These are phyloP conservation scores for Caenorhabditis wallacei DNA, from an alignment of 2,888 invertebrate genomes.

Conservation along the genomic window DNA sequence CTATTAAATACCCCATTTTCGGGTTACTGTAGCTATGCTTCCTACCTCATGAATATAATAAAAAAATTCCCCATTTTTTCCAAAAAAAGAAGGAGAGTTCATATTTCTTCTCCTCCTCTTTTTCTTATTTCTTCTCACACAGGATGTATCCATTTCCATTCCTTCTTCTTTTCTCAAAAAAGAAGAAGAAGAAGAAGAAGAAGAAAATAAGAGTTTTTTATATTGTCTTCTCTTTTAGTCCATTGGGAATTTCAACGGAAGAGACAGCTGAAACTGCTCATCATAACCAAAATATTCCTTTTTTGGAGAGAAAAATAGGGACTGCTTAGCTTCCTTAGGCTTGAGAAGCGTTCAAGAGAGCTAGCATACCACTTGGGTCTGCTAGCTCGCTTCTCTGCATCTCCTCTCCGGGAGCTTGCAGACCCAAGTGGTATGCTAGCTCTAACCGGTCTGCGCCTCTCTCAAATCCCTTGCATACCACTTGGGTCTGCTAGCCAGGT, in stretches of 20 bases:
- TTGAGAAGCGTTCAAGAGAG: no score
- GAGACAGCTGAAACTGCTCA: conserved; percentile 35
- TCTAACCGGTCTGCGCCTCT: no score
- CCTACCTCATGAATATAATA: background rate
- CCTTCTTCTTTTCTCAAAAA: conserved; percentile 3
- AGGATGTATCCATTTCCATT: conserved; percentile 48
- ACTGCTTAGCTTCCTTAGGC: background rate
- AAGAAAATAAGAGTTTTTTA: conserved; percentile 21
- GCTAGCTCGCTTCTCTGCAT: no score
- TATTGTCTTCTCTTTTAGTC: conserved; percentile 9
- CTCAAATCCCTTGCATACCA: no score
- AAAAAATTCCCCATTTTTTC: background rate
- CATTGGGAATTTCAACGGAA: background rate
- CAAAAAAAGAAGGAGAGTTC: background rate
- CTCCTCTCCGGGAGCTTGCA: no score
- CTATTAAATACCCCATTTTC: no score
- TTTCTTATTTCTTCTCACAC: conserved; percentile 11
- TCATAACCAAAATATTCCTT: conserved; percentile 11
- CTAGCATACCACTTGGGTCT: no score
- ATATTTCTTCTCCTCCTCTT: conserved; percentile 11
- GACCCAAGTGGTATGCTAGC: no score
- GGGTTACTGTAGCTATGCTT: background rate
- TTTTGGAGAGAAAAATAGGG: no score
- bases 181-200: no score
- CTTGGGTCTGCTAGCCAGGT: no score